Base-by-base conservation (phyloP, 1,140 invertebrate species). In the Helicorthomorpha holstii region DNA sequence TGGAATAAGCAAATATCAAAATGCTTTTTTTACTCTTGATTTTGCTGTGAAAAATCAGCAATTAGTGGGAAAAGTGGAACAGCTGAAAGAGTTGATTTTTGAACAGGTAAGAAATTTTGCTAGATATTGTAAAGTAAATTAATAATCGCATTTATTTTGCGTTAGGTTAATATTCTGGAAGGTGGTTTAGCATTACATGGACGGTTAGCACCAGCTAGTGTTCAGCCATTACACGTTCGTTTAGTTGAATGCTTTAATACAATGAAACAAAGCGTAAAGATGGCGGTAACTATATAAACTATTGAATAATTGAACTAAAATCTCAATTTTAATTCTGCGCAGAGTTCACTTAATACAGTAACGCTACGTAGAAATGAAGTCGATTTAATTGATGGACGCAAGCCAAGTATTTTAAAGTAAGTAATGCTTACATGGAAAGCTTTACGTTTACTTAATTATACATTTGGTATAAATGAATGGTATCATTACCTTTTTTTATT, bases 1-100 rank as follows among this genome's bases (percentile, higher is more conserved):
- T n/a, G 92, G 92, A 7, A 86, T 95, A 48, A 82, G 81, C 27
- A 95, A 93, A 63, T 96, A 94, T 62, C 87, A 90, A 59, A 83
- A 91, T 58, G 88, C 89, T 2, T 95, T 96, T 65, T 82, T 95
- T 48, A 82, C 79, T 2, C 69, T 81, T 2, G 83, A 90, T 53
- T 93, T 88, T 63, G 68, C 79, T 0, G 73, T 75, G n/a, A 60
- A 64, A 1, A 80, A 83, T 62, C 79, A 82, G 1, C 79, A 84
- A 3, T 78, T 82, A 59, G 70, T 76, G 27, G 75, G 77, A 0
- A 78, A 88, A 60, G 83, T 89, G 1, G 77, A 79, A 50, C 76
- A 76, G 43, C 66, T 92, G 1, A 80, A 85, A 53, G 68, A 75
- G 19, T 68, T 87, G 1, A 85, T 91, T 34, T 66, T 81, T 0